Percentiles rank a stretch among this genome's conserved stretches.
Conservation (phyloP, 2,797 vertebrate genomes). For the Artibeus lituratus region DNA sequence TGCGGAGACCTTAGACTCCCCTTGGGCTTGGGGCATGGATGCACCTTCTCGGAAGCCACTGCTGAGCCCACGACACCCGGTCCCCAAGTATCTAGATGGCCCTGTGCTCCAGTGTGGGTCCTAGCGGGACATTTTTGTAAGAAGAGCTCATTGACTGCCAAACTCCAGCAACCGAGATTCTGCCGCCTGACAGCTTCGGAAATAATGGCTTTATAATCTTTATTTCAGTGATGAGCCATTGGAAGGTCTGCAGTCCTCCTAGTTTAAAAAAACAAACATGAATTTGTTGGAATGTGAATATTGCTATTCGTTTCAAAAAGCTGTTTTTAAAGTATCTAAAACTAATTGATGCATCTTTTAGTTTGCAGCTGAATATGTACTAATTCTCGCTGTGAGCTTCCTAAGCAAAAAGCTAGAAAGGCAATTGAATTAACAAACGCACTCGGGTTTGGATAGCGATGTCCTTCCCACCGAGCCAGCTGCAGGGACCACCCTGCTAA, state of each 20-base stretch:
- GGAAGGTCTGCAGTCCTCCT: background rate
- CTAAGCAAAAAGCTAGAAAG: conserved; percentile 23
- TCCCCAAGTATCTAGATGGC: background rate
- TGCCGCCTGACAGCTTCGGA: background rate
- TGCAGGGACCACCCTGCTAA: conserved; percentile 55
- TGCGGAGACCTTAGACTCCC: background rate
- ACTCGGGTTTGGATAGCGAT: conserved; percentile 43
- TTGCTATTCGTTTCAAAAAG: conserved; percentile 60
- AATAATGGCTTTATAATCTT: background rate
- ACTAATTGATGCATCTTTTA: conserved; percentile 56
- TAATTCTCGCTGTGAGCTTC: conserved; percentile 36
- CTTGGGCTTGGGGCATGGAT: background rate
- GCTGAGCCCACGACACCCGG: fast-evolving
- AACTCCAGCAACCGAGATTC: background rate
- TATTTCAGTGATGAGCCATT: background rate
- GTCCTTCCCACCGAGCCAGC: background rate
- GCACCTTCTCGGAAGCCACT: background rate
- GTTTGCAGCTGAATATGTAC: background rate
- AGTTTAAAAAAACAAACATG: background rate
- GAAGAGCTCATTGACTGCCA: background rate
- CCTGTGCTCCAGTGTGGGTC: background rate
- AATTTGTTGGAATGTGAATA: conserved; percentile 57
- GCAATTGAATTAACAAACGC: conserved; percentile 39
- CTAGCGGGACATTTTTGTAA: background rate
- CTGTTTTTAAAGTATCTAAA: conserved; percentile 57